Evolutionary conservation across 1,140 invertebrate genomes (phyloP), one percentile per base, ranked within the genome.

Genomic region (Hypothenemus hampei): DNA sequence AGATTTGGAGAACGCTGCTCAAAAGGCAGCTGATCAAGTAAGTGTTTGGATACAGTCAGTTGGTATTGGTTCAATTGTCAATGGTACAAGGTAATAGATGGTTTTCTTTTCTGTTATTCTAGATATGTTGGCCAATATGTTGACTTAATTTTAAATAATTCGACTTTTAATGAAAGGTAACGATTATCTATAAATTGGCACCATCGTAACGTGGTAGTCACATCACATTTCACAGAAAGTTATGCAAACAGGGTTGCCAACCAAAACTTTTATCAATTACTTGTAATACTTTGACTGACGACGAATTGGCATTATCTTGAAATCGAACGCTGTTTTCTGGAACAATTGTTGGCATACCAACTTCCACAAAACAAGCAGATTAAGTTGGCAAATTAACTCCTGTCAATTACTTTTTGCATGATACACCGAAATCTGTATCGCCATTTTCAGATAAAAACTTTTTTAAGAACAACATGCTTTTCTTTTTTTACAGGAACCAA

Each of bases 1-100:
- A 78, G 78, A 84, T 75, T 66, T 81, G 81, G 75, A 86, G 78
- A 73, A 78, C 77, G 74, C 76, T 78, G 48, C 75, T 86, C 59
- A 80, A 79, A 73, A 79, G 57, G 50, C 65, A 65, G 57, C 67
- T 67, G 44, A 50, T 61, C 52, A 72, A 62, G 68, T 69, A 60
- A 65, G 63, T 39, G 26, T n/a, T 29, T 29, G 15, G n/a, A n/a
- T 29, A 29, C n/a, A 29, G n/a, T 29, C n/a, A n/a, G 26, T 29
- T 29, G 6, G 6, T 29, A 29, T 29, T 7, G 6, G 26, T n/a
- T 7, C 26, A 29, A n/a, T 29, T 29, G 6, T 37, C 11, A 37
- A 37, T 8, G 11, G 11, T 37, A n/a, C 35, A 13, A 37, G 35
- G 11, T 37, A 6, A n/a, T 15, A 20, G 20, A 18, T 13, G 19